Conservation (phyloP, 2,113 vertebrate species). For the Fukomys damarensis region DNA sequence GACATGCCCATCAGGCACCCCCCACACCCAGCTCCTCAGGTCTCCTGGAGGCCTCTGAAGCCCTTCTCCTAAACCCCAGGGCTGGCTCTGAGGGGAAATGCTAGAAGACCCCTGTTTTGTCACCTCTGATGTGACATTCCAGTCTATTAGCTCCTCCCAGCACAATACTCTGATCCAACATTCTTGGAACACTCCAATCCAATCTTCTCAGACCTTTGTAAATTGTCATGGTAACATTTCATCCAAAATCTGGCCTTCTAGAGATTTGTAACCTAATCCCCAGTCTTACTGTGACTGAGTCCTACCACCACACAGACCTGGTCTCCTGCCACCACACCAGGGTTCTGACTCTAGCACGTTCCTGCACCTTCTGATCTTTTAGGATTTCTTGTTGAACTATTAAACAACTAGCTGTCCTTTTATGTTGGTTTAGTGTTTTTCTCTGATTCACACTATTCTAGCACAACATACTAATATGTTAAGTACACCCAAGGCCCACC, state of each 20-base stretch:
- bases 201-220: slow-evolving; percentile 60
- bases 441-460: neutral
- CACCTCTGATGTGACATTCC: neutral
- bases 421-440: neutral
- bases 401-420: neutral
- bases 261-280: slow-evolving; percentile 39
- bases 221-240: slow-evolving; percentile 53
- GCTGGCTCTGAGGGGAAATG: slow-evolving; percentile 36
- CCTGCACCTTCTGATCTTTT: neutral
- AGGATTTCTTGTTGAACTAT: neutral
- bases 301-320: neutral
- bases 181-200: slow-evolving; percentile 55
- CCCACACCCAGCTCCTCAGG: neutral
- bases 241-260: slow-evolving; percentile 55
- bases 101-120: slow-evolving; percentile 14
- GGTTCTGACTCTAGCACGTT: neutral
- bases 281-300: neutral
- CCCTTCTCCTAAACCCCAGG: neutral
- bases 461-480: neutral
- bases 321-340: neutral
- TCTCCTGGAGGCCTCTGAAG: slow-evolving; percentile 5
- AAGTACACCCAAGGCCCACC: neutral
- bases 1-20: neutral
- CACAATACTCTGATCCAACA: neutral
- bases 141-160: neutral